These are phyloP conservation scores for Lepidocyrtoides sp. DNA, from an alignment of 2,888 invertebrate genomes.

Conservation along the genomic window DNA sequence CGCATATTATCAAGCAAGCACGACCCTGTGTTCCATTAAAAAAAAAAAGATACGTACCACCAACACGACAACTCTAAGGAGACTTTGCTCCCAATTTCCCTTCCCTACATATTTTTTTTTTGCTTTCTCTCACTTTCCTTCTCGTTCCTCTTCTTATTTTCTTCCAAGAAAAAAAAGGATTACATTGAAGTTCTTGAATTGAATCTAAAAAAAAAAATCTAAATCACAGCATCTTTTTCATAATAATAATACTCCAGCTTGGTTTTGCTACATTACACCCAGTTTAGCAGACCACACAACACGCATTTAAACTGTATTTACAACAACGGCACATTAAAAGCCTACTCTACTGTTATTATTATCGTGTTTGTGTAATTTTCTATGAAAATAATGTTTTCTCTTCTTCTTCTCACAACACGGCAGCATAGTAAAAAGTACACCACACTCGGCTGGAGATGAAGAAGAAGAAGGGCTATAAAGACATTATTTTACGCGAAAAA, in stretches of 20 bases:
- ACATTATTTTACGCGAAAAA: neutral
- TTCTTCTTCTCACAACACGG: neutral
- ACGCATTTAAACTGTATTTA: too few species aligned
- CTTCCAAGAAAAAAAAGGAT: slow-evolving; percentile 31
- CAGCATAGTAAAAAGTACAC: neutral
- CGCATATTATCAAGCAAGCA: neutral
- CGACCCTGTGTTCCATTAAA: neutral
- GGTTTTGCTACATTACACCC: too few species aligned
- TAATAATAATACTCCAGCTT: neutral
- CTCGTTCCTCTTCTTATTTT: neutral
- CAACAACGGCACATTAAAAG: too few species aligned
- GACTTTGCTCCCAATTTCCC: neutral
- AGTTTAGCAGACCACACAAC: too few species aligned
- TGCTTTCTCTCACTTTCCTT: neutral
- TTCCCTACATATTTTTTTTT: neutral
- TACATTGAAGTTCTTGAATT: slow-evolving; percentile 34
- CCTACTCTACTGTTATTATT: neutral
- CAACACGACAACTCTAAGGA: slow-evolving; percentile 8
- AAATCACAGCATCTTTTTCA: slow-evolving; percentile 24
- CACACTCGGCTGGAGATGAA: neutral
- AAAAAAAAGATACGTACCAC: neutral
- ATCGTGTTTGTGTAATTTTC: slow-evolving; percentile 7
- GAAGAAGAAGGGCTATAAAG: too few species aligned
- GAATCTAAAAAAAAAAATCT: slow-evolving; percentile 57
- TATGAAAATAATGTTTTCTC: neutral